Base-by-base conservation (phyloP, 1,140 invertebrate species). In the Campodea augens region DNA sequence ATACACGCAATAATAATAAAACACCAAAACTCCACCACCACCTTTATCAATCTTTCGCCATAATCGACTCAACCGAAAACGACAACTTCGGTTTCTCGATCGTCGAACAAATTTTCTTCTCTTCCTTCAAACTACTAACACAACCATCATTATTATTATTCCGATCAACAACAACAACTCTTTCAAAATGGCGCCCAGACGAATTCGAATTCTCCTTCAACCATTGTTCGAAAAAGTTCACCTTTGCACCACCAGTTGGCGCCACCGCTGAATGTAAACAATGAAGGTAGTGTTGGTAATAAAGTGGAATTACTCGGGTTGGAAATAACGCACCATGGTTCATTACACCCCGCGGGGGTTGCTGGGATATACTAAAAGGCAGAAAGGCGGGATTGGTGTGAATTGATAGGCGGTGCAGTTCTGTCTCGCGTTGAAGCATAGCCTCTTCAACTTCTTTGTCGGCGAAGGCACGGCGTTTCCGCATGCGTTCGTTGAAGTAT, bases 391-490 rank as follows among this genome's bases (percentile, higher is more conserved):
- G 20, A 1, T 43, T 22, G n/a, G 13, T n/a, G 15, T n/a, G n/a
- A 5, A 18, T 21, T n/a, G 18, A 5, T 13, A 41, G 4, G 5
- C 37, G 49, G n/a, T 49, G 49, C 18, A 42, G 29, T 20, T 37
- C 43, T 15, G 51, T 41, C 46, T 61, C 60, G 27, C 58, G 47
- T 44, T 60, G 55, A 23, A 58, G 48, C 54, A 63, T 60, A 13
- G 60, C 58, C 24, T 54, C 48, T 47, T 68, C 65, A 38, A 68
- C 52, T 50, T 68, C 66, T 36, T 57, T 59, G 50, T 68, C 66
- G 3, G 66, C 66, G 46, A 68, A 67, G 41, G 64, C 65, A 20
- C 60, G 52, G 27, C 65, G 51, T 51, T 66, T 66, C n/a, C 64
- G 49, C 51, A 66, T 60, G 3, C 64, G 55, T 42, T 67, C 63